A percentile compares a stretch with the other conserved stretches of the same genome.
These are phyloP conservation scores for Theodoxus fluviatilis DNA, from an alignment of 2,888 invertebrate species.

Conservation along the genomic window DNA sequence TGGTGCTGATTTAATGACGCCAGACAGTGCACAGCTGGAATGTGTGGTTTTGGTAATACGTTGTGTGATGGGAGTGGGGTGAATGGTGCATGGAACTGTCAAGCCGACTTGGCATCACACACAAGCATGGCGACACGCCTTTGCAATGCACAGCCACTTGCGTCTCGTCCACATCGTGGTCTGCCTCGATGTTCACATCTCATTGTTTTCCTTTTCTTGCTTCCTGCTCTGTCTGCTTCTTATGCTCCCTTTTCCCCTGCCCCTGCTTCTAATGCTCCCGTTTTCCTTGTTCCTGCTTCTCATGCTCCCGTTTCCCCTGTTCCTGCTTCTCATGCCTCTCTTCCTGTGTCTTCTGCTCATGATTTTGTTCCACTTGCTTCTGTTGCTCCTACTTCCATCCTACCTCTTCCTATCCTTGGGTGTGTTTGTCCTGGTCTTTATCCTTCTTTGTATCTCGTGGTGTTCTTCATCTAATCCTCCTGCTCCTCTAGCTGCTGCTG, in stretches of 20 bases:
- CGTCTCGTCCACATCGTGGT: not conserved
- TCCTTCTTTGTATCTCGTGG: not conserved
- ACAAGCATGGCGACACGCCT: no score
- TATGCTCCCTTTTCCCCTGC: not conserved
- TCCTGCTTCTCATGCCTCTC: not conserved
- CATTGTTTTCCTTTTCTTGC: not conserved
- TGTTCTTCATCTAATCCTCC: not conserved
- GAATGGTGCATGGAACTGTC: no score
- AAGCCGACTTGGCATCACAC: no score
- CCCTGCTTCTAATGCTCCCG: not conserved
- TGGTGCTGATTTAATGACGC: no score
- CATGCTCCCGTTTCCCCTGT: not conserved
- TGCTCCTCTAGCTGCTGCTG: not conserved
- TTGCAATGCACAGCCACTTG: not conserved
- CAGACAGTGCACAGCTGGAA: no score
- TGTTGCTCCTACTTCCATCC: not conserved
- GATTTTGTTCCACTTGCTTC: not conserved
- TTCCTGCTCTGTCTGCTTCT: not conserved
- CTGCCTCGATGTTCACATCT: not conserved
- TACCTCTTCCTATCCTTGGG: not conserved
- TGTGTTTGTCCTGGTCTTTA: no score
- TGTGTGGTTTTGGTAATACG: not conserved
- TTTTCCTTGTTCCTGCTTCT: not conserved
- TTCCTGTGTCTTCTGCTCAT: not conserved
- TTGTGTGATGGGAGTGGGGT: no score